These are phyloP conservation scores for Fulica atra DNA, from an alignment of 2,113 vertebrate genomes.

Conservation along the genomic window DNA sequence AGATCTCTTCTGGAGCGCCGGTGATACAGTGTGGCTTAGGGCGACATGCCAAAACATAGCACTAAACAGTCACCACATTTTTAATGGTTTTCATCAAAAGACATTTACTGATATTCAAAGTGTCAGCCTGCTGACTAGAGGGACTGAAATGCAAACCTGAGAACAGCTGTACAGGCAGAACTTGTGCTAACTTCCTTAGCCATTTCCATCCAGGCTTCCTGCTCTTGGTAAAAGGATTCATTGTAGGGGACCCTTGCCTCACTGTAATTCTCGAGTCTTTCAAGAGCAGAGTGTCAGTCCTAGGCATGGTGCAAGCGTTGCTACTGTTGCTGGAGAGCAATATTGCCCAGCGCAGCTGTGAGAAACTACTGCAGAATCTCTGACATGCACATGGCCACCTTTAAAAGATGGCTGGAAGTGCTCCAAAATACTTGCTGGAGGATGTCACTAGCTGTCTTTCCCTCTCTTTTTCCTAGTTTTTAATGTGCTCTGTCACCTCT, in stretches of 20 bases:
- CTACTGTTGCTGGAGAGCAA: not conserved
- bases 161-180: not conserved
- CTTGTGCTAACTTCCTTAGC: not conserved
- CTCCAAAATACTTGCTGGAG: not conserved
- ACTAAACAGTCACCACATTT: not conserved
- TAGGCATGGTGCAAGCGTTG: not conserved
- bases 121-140: not conserved
- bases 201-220: not conserved
- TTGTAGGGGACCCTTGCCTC: not conserved
- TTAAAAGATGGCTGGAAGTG: not conserved
- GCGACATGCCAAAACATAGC: not conserved
- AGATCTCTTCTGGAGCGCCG: not conserved
- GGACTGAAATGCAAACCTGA: not conserved
- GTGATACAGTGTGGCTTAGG: not conserved
- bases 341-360: not conserved
- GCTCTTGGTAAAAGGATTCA: not conserved
- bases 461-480: not conserved
- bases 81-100: constrained; percentile 18
- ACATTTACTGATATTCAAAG: not conserved
- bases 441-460: constrained; percentile 1
- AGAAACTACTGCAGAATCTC: not conserved
- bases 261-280: not conserved
- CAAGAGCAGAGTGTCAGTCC: not conserved
- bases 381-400: accelerated
- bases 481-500: not conserved